phyloP scores from a whole-genome alignment of 2,888 invertebrate genomes.

The Acrobasis suavella region DNA sequence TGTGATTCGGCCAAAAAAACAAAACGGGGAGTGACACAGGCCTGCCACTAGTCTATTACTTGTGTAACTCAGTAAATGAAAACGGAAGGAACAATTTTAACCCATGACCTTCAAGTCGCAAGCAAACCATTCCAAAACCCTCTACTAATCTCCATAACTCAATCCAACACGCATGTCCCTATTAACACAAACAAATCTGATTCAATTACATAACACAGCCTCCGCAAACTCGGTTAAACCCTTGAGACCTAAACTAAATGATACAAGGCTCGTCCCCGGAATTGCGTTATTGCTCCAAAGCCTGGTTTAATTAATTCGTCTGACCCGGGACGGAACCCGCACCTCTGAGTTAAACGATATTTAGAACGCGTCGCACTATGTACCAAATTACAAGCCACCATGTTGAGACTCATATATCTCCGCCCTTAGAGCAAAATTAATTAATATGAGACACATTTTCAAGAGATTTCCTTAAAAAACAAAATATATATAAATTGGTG shows the following conservation, averaged over 20 bases:
- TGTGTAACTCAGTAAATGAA: too few species aligned
- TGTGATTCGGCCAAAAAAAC: too few species aligned
- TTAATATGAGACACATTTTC: too few species aligned
- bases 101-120: neutral
- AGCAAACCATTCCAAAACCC: neutral
- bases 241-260: slow-evolving; percentile 42
- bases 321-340: slow-evolving; percentile 41
- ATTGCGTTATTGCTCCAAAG: slow-evolving; percentile 57
- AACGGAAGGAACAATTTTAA: neutral
- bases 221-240: slow-evolving; percentile 31
- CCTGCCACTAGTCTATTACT: too few species aligned
- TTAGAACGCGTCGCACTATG: slow-evolving; percentile 20
- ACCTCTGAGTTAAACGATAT: slow-evolving; percentile 34
- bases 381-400: neutral
- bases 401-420: neutral
- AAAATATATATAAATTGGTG: too few species aligned
- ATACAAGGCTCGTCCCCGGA: slow-evolving; percentile 39
- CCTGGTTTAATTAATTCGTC: slow-evolving; percentile 58
- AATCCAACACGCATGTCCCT: slow-evolving; percentile 11
- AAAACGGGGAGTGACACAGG: too few species aligned
- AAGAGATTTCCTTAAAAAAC: too few species aligned
- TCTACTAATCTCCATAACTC: slow-evolving; percentile 3
- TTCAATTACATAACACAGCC: slow-evolving; percentile 26
- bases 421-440: neutral
- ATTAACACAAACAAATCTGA: slow-evolving; percentile 20